Evolutionary conservation across 1,140 invertebrate species (phyloP).

Genomic region (Stratiolaelaps scimitus): DNA sequence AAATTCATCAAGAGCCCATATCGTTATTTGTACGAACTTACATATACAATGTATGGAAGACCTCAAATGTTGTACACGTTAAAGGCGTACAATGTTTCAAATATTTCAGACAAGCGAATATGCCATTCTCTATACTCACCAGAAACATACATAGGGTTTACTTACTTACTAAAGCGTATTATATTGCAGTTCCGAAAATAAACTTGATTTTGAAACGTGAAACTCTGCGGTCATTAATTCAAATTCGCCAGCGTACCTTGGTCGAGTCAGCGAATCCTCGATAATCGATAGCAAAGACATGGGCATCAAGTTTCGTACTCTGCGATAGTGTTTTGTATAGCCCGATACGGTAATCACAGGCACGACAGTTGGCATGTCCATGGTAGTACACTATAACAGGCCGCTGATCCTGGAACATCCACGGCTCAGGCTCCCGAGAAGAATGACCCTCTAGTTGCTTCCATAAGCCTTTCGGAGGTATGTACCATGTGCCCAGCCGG

Average conservation of each 20-base stretch:
- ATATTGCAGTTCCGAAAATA: too few relatives aligned
- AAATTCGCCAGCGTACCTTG: not conserved
- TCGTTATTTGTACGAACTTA: too few relatives aligned
- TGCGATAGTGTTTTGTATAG: constrained; percentile 61
- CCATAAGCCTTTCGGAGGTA: constrained; percentile 19
- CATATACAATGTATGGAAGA: too few relatives aligned
- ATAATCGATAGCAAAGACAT: constrained; percentile 80
- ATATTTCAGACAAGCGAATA: too few relatives aligned
- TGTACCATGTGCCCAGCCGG: constrained; percentile 14
- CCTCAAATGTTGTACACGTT: too few relatives aligned
- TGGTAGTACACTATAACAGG: constrained; percentile 66
- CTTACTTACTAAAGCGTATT: too few relatives aligned
- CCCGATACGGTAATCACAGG: constrained; percentile 61
- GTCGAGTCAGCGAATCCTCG: constrained; percentile 78
- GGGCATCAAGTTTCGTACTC: constrained; percentile 54
- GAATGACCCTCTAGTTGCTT: not conserved
- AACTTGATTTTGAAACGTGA: too few relatives aligned
- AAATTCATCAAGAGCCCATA: constrained; percentile 13
- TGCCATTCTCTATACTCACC: too few relatives aligned
- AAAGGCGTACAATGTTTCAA: too few relatives aligned
- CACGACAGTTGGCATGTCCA: constrained; percentile 73
- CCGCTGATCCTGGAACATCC: constrained; percentile 34
- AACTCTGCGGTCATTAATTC: not conserved
- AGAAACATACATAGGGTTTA: too few relatives aligned
- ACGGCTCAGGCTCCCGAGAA: not conserved